A percentile compares a stretch with the other conserved stretches of the same genome.
These are phyloP conservation scores for Luehdorfia chinensis DNA, from an alignment of 1,140 invertebrate species.

Conservation along the genomic window DNA sequence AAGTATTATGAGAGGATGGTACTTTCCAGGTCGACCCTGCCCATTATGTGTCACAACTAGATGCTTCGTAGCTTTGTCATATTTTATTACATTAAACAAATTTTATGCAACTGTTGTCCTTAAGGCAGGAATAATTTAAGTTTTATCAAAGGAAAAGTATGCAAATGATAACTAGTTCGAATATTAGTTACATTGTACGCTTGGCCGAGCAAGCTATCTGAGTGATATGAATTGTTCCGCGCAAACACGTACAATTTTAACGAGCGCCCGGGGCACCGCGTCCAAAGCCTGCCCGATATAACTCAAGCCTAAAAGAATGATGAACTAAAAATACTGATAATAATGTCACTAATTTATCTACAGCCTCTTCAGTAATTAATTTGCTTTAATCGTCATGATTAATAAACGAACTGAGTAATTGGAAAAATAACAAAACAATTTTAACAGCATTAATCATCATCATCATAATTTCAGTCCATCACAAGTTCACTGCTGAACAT, in stretches of 20 bases:
- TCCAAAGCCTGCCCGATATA: conserved; percentile 10
- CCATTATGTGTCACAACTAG: too few species aligned
- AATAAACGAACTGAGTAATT: conserved; percentile 4
- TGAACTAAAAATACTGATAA: conserved; percentile 17
- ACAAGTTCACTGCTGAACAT: too few species aligned
- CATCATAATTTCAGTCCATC: too few species aligned
- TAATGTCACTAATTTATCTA: conserved; percentile 12
- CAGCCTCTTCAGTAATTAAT: neutral
- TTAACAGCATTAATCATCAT: too few species aligned
- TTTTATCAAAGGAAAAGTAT: too few species aligned
- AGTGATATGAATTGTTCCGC: conserved; percentile 12
- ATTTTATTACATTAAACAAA: too few species aligned
- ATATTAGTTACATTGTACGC: conserved; percentile 16
- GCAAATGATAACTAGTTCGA: conserved; percentile 14
- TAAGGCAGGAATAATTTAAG: too few species aligned
- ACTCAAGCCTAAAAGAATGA: conserved; percentile 18
- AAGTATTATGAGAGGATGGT: too few species aligned
- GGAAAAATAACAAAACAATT: conserved; percentile 1
- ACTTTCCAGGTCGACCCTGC: too few species aligned
- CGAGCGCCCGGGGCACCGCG: conserved; percentile 10
- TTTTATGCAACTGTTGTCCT: too few species aligned
- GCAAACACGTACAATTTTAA: conserved; percentile 17
- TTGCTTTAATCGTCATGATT: neutral
- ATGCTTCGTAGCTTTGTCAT: too few species aligned
- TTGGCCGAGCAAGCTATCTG: conserved; percentile 10